phyloP scores from a whole-genome alignment of 2,113 vertebrate genomes.

The Neoarius graeffei region DNA sequence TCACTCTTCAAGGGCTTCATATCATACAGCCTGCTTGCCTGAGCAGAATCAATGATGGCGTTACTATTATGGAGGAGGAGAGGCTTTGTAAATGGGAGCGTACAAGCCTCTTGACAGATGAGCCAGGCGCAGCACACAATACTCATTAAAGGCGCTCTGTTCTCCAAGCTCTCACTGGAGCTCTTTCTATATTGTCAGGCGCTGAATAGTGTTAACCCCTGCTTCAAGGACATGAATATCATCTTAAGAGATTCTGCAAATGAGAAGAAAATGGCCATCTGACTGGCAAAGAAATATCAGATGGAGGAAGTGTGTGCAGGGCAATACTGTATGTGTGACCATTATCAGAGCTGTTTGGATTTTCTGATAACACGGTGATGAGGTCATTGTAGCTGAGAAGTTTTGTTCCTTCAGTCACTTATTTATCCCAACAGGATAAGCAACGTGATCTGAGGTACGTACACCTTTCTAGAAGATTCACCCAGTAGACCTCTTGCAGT shows the following conservation, averaged over 20 bases:
- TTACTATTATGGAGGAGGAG: slow-evolving; percentile 52
- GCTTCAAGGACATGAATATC: slow-evolving; percentile 44
- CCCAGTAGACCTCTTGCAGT: too few relatives aligned
- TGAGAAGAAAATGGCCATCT: slow-evolving; percentile 50
- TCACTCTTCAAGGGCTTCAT: slow-evolving; percentile 58
- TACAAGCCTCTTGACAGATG: slow-evolving; percentile 59
- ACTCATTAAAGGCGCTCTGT: slow-evolving; percentile 55
- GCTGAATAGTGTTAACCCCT: slow-evolving; percentile 50
- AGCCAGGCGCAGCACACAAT: slow-evolving; percentile 49
- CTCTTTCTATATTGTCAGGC: slow-evolving; percentile 44
- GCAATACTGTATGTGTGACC: slow-evolving; percentile 23
- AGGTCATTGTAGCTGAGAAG: slow-evolving; percentile 51
- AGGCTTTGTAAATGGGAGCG: slow-evolving; percentile 57
- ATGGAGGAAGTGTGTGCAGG: slow-evolving; percentile 28
- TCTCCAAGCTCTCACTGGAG: slow-evolving; percentile 53
- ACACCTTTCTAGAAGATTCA: slow-evolving; percentile 30
- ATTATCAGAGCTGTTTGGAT: slow-evolving; percentile 55
- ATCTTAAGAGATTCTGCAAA: slow-evolving; percentile 46
- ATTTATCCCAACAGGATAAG: slow-evolving; percentile 47
- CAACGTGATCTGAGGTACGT: slow-evolving; percentile 45
- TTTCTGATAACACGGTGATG: slow-evolving; percentile 47
- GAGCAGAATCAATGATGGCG: slow-evolving; percentile 55
- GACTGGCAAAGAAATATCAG: slow-evolving; percentile 38
- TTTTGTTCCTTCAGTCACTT: slow-evolving; percentile 43
- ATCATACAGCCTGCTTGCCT: slow-evolving; percentile 54